These are phyloP conservation scores for Aeoliscus strigatus DNA, from an alignment of 2,797 vertebrate species.

Conservation along the genomic window DNA sequence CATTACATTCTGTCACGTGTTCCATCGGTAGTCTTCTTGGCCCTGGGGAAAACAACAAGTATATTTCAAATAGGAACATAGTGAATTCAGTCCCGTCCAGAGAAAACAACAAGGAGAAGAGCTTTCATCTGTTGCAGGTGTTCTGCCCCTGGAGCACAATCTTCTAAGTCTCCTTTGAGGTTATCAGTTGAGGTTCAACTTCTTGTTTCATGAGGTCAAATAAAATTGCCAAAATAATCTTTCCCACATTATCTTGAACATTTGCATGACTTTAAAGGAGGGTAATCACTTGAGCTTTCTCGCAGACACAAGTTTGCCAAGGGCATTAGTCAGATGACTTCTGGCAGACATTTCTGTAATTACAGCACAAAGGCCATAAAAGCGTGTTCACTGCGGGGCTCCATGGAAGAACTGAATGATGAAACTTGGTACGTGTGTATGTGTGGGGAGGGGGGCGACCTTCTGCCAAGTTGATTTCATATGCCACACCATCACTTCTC, in stretches of 20 bases:
- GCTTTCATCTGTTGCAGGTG: slow-evolving; percentile 6
- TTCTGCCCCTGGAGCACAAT: slow-evolving; percentile 4
- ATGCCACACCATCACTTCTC: slow-evolving; percentile 37
- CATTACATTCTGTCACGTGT: slow-evolving; percentile 69
- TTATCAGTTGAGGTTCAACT: slow-evolving; percentile 16
- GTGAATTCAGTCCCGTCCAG: slow-evolving; percentile 25
- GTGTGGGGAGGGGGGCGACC: slow-evolving; percentile 21
- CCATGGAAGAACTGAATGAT: slow-evolving; percentile 24
- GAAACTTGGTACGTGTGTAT: slow-evolving; percentile 20
- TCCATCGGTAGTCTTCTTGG: slow-evolving; percentile 64
- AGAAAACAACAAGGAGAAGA: slow-evolving; percentile 23
- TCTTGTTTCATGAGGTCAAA: slow-evolving; percentile 36
- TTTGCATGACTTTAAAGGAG: slow-evolving; percentile 59
- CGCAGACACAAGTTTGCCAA: slow-evolving; percentile 36
- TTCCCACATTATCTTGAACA: slow-evolving; percentile 41
- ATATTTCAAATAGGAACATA: slow-evolving; percentile 58
- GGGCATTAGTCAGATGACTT: slow-evolving; percentile 51
- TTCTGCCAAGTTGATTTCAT: slow-evolving; percentile 49
- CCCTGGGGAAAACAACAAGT: slow-evolving; percentile 62
- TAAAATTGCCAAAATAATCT: slow-evolving; percentile 43
- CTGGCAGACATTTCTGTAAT: slow-evolving; percentile 63
- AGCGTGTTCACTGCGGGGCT: slow-evolving; percentile 33
- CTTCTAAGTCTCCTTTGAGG: too few species aligned
- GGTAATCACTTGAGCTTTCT: slow-evolving; percentile 45
- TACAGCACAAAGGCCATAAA: slow-evolving; percentile 52